Percentiles rank a stretch among this genome's conserved stretches.
Evolutionary conservation across 2,113 vertebrate genomes (phyloP).

Genomic region (Salvelinus namaycush): DNA sequence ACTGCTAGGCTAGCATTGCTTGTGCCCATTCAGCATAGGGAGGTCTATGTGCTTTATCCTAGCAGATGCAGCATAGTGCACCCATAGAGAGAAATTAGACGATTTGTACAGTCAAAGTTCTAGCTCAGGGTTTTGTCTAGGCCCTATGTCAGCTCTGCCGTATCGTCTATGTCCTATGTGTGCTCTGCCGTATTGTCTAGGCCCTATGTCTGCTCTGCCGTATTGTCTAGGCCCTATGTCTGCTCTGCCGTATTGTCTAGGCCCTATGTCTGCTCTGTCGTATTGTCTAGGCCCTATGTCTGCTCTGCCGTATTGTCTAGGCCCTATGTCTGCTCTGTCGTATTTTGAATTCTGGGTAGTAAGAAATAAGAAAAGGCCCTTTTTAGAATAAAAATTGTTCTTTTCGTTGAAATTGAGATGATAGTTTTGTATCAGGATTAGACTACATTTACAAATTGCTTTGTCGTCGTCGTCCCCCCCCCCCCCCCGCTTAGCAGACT

Average conservation of each 20-base stretch:
- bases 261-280: too few relatives aligned
- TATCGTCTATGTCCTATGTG: neutral
- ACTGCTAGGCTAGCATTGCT: constrained; percentile 13
- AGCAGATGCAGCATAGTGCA: constrained; percentile 15
- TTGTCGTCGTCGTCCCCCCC: neutral
- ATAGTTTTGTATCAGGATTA: neutral
- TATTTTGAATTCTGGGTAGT: neutral
- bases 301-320: too few relatives aligned
- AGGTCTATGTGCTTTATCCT: neutral
- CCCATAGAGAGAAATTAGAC: neutral
- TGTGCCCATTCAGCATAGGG: constrained; percentile 1
- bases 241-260: too few relatives aligned
- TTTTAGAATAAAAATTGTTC: neutral
- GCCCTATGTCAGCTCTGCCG: neutral
- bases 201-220: too few relatives aligned
- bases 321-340: too few relatives aligned
- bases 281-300: too few relatives aligned
- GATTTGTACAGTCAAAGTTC: neutral
- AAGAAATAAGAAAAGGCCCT: neutral
- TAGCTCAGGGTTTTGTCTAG: neutral
- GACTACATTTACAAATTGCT: neutral
- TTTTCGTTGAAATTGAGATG: neutral
- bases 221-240: too few relatives aligned
- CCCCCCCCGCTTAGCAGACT: too few relatives aligned
- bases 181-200: too few relatives aligned